Percentiles rank a stretch among this genome's conserved stretches.
Conservation (phyloP, 2,113 vertebrate genomes). For the Heterocephalus glaber region DNA sequence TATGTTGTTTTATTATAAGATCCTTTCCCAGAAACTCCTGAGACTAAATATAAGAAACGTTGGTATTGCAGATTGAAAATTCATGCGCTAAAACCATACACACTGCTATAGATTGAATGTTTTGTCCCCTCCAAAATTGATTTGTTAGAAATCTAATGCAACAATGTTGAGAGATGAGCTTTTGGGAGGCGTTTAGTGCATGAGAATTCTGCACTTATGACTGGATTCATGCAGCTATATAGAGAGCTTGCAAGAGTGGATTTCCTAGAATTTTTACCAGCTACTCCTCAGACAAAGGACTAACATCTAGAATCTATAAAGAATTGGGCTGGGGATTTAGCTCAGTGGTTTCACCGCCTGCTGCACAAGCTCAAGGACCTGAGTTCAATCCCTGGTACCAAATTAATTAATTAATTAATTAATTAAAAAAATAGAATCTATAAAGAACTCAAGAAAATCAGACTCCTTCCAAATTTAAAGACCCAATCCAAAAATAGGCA, state of each 20-base stretch:
- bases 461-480: neutral
- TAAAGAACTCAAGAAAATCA: neutral
- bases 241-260: neutral
- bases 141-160: neutral
- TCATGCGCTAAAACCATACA: neutral
- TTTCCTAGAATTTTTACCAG: neutral
- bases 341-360: too few relatives aligned
- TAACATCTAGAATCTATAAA: neutral
- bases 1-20: constrained; percentile 10
- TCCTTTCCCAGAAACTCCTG: neutral
- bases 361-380: too few relatives aligned
- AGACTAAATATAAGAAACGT: neutral
- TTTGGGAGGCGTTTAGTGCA: neutral
- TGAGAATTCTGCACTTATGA: neutral
- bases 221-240: neutral
- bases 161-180: neutral
- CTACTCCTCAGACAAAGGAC: neutral
- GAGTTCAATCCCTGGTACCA: too few relatives aligned
- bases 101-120: neutral
- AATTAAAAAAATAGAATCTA: too few relatives aligned
- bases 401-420: too few relatives aligned
- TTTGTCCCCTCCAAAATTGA: neutral
- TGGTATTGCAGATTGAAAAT: neutral
- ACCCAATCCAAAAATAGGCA: neutral
- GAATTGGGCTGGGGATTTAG: too few relatives aligned